phyloP scores from a whole-genome alignment of 2,113 vertebrate genomes.

The Recurvirostra avosetta region DNA sequence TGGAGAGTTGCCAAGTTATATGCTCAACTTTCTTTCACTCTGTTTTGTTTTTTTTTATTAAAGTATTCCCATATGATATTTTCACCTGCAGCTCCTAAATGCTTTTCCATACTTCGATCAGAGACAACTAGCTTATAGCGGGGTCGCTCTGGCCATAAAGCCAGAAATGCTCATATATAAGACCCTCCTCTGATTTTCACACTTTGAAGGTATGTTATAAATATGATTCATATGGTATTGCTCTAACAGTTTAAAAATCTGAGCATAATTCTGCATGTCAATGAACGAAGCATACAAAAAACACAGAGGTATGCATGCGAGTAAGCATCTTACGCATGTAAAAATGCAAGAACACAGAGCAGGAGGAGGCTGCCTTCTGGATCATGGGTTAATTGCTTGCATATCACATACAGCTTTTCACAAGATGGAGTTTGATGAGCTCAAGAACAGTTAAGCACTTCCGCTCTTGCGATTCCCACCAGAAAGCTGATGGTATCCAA shows the following conservation, averaged over 20 bases:
- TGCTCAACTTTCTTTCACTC: conserved; percentile 39
- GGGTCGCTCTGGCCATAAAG: neutral
- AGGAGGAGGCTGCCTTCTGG: neutral
- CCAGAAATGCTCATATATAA: neutral
- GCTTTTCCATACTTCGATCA: conserved; percentile 41
- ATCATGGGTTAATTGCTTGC: neutral
- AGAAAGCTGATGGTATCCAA: neutral
- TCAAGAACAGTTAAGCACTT: neutral
- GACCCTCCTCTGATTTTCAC: conserved; percentile 29
- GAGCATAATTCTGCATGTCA: neutral
- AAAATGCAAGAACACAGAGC: neutral
- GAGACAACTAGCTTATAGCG: neutral
- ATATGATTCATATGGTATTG: neutral
- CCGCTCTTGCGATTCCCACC: neutral
- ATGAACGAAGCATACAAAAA: neutral
- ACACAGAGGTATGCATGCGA: neutral
- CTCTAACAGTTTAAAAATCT: neutral
- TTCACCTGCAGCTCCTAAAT: conserved; percentile 55
- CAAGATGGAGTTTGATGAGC: neutral
- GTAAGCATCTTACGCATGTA: neutral
- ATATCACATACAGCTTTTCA: neutral
- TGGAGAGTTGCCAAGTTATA: conserved; percentile 30
- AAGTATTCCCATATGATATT: conserved; percentile 45
- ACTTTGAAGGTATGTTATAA: neutral
- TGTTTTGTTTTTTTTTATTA: neutral